These are phyloP conservation scores for Apogon hyalosoma DNA, from an alignment of 2,797 vertebrate species.

Conservation along the genomic window DNA sequence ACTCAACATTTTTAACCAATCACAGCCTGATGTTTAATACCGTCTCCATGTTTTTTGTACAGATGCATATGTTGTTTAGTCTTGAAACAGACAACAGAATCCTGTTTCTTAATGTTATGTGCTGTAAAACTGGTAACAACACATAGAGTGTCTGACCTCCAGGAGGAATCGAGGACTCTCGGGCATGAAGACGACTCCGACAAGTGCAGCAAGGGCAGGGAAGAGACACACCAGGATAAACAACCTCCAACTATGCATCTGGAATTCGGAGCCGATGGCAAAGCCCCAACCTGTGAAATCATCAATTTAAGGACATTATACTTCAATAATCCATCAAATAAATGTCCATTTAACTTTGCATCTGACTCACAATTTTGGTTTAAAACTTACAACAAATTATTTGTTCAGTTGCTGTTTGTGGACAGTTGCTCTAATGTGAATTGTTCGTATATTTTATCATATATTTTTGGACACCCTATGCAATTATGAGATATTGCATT, in stretches of 20 bases:
- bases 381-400: not conserved
- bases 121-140: not conserved
- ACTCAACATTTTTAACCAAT: constrained; percentile 59
- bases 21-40: constrained; percentile 40
- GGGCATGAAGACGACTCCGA: constrained; percentile 94
- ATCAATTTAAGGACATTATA: not conserved
- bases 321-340: not conserved
- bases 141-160: constrained; percentile 86
- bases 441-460: constrained; percentile 14
- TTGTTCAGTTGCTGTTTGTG: not conserved
- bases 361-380: not conserved
- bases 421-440: constrained; percentile 13
- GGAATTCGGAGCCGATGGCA: constrained; percentile 92
- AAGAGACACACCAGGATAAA: constrained; percentile 94
- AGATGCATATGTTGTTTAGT: not conserved
- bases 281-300: constrained; percentile 94
- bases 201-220: constrained; percentile 89
- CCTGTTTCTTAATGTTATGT: not conserved
- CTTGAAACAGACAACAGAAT: not conserved
- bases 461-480: too few species aligned
- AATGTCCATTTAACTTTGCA: not conserved
- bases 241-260: constrained; percentile 97
- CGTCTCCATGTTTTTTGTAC: not conserved
- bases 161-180: constrained; percentile 97
- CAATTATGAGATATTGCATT: too few species aligned